Percentiles rank a stretch among this genome's conserved stretches.
These are phyloP conservation scores for Monomorium pharaonis DNA, from an alignment of 1,140 invertebrate species.

Conservation along the genomic window DNA sequence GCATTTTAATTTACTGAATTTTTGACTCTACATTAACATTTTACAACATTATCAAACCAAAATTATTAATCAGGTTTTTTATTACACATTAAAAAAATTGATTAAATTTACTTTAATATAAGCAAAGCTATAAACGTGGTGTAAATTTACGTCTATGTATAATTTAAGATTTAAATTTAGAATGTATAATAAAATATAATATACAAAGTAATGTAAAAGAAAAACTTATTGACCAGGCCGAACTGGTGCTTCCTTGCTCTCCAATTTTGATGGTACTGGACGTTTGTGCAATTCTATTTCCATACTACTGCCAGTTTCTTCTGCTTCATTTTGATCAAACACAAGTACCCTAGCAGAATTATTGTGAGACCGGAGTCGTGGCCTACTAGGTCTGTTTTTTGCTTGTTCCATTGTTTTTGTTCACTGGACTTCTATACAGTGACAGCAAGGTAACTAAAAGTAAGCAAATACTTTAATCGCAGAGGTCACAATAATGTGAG, in stretches of 20 bases:
- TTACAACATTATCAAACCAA: too few species aligned
- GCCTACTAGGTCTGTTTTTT: constrained; percentile 82
- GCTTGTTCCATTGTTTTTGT: constrained; percentile 80
- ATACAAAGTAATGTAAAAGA: not conserved
- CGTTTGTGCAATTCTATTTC: constrained; percentile 73
- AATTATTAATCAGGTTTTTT: too few species aligned
- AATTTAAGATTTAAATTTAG: too few species aligned
- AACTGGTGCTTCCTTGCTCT: constrained; percentile 83
- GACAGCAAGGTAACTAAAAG: not conserved
- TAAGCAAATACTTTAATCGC: not conserved
- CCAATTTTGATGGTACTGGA: constrained; percentile 73
- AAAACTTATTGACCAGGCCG: constrained; percentile 76
- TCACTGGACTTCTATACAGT: not conserved
- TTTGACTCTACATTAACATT: too few species aligned
- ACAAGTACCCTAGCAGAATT: constrained; percentile 86
- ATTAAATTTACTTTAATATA: too few species aligned
- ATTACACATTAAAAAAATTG: too few species aligned
- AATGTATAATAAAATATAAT: not conserved
- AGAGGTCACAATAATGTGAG: too few species aligned
- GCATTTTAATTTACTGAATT: too few species aligned
- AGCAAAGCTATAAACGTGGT: too few species aligned
- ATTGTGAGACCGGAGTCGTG: constrained; percentile 84
- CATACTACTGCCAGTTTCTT: constrained; percentile 73
- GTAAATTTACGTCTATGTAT: too few species aligned
- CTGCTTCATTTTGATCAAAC: constrained; percentile 83